phyloP scores from a whole-genome alignment of 1,140 invertebrate species.

The Trachymyrmex cornetzi region DNA sequence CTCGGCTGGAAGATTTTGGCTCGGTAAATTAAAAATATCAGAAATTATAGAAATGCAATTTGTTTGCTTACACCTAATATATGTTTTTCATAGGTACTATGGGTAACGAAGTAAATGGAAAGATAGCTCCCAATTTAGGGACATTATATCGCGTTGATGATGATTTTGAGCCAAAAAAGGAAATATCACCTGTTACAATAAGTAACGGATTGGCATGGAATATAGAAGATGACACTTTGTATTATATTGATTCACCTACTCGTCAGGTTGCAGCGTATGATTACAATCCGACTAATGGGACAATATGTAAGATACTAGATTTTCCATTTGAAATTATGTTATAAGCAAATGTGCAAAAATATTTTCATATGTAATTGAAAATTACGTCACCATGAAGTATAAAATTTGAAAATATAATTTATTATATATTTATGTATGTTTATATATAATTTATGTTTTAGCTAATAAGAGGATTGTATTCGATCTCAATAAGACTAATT shows the following conservation, averaged over 20 bases:
- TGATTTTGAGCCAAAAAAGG: conserved; percentile 80
- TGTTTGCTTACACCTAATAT: background rate
- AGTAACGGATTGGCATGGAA: conserved; percentile 95
- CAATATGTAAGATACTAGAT: conserved; percentile 86
- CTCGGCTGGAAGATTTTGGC: conserved; percentile 91
- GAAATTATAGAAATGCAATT: background rate
- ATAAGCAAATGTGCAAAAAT: background rate
- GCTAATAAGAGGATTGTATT: conserved; percentile 77
- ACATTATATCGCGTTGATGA: conserved; percentile 87
- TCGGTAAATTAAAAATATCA: conserved; percentile 87
- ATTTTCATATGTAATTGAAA: background rate
- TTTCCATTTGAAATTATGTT: background rate
- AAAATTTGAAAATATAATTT: background rate
- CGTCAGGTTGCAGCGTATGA: conserved; percentile 91
- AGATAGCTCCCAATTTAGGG: conserved; percentile 80
- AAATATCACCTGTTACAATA: conserved; percentile 88
- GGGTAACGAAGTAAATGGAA: conserved; percentile 87
- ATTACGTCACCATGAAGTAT: background rate
- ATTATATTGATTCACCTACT: conserved; percentile 92
- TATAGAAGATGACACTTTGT: conserved; percentile 89
- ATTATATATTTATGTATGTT: background rate
- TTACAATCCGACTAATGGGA: conserved; percentile 87
- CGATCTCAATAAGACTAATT: conserved; percentile 78
- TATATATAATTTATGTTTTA: conserved; percentile 49
- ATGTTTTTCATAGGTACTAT: conserved; percentile 89